These are phyloP conservation scores for Galerucella calmariensis DNA, from an alignment of 2,888 invertebrate species.

Conservation along the genomic window DNA sequence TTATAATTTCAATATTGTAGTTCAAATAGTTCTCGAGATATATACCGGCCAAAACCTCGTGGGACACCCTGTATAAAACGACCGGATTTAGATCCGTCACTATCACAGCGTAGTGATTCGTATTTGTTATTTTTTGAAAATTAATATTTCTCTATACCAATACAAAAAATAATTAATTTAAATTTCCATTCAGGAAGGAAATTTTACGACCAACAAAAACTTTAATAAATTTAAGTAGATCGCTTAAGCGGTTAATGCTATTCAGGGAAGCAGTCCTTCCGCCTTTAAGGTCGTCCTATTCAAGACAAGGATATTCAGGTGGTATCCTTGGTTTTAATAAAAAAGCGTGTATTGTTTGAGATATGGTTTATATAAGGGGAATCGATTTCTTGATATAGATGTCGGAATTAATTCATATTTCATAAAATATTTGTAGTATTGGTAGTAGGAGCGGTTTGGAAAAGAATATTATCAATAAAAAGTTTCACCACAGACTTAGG, in stretches of 20 bases:
- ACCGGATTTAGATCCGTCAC: no score
- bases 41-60: no score
- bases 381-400: background rate
- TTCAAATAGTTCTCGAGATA: no score
- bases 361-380: background rate
- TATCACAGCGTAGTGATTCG: background rate
- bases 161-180: background rate
- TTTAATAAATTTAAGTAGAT: background rate
- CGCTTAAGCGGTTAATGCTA: background rate
- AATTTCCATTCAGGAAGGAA: background rate
- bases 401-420: background rate
- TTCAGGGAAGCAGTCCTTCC: slow-evolving; percentile 1
- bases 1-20: no score
- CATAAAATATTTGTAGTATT: background rate
- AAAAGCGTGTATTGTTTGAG: background rate
- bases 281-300: background rate
- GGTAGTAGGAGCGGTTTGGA: background rate
- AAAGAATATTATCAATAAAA: background rate
- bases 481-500: no score
- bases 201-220: slow-evolving; percentile 4
- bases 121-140: background rate
- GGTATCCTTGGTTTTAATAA: background rate
- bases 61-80: no score
- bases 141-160: background rate
- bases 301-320: background rate